Conservation (phyloP, 2,113 vertebrate genomes). For the Hassar affinis region DNA sequence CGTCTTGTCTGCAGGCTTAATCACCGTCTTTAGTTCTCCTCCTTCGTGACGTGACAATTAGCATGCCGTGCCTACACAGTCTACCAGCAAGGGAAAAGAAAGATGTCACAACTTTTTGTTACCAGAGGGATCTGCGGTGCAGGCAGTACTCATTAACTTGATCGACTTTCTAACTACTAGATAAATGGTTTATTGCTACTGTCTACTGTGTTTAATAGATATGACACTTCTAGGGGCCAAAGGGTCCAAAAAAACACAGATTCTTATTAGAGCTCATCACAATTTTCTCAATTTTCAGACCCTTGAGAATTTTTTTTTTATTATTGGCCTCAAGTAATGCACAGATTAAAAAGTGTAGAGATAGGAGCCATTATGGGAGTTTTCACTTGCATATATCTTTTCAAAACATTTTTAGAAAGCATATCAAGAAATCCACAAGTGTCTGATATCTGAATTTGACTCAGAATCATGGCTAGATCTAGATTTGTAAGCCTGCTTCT, state of each 20-base stretch:
- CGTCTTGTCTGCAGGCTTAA: constrained; percentile 44
- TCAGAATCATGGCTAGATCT: not conserved
- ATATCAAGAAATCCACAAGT: not conserved
- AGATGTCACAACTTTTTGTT: constrained; percentile 43
- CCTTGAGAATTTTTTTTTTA: not conserved
- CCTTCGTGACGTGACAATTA: constrained; percentile 46
- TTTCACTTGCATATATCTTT: not conserved
- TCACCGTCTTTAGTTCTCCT: constrained; percentile 45
- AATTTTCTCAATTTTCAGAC: constrained; percentile 3
- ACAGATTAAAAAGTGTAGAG: constrained; percentile 11
- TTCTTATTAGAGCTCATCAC: constrained; percentile 24
- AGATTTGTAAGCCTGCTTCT: not conserved
- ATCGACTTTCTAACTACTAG: constrained; percentile 26
- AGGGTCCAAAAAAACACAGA: not conserved
- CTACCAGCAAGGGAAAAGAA: constrained; percentile 33
- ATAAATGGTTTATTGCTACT: constrained; percentile 26
- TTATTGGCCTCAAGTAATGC: constrained; percentile 19
- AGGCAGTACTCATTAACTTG: constrained; percentile 38
- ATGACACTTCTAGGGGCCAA: not conserved
- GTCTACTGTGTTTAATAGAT: constrained; percentile 12
- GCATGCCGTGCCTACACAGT: constrained; percentile 28
- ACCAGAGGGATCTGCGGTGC: constrained; percentile 9
- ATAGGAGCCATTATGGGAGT: constrained; percentile 3
- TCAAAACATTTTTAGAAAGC: not conserved
- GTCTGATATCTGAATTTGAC: not conserved